A percentile compares a stretch with the other conserved stretches of the same genome.
phyloP scores from a whole-genome alignment of 2,888 invertebrate species.

The Parnassius smintheus region DNA sequence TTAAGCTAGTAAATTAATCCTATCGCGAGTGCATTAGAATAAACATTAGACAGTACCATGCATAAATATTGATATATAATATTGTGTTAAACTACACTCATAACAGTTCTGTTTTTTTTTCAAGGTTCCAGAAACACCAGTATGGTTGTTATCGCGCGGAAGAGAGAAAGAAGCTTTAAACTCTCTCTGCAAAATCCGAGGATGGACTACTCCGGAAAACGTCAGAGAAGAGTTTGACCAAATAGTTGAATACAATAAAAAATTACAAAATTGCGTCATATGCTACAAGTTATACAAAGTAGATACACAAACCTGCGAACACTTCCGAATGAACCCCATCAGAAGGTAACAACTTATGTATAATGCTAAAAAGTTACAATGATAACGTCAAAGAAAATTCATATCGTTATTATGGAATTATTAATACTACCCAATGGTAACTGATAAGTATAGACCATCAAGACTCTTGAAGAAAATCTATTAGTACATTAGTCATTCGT shows the following conservation, averaged over 20 bases:
- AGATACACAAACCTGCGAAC: constrained; percentile 51
- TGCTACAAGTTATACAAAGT: constrained; percentile 49
- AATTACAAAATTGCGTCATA: constrained; percentile 58
- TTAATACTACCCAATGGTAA: no score
- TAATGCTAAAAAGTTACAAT: no score
- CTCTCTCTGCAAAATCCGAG: constrained; percentile 77
- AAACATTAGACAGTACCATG: no score
- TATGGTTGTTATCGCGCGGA: constrained; percentile 77
- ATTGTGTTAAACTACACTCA: no score
- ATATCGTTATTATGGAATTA: no score
- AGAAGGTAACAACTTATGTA: constrained; percentile 44
- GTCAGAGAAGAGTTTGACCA: constrained; percentile 66
- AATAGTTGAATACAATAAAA: constrained; percentile 61
- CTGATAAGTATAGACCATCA: no score
- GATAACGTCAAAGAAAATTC: no score
- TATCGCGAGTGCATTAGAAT: no score
- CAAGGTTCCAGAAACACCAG: constrained; percentile 80
- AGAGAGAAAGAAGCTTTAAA: constrained; percentile 73
- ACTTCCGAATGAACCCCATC: constrained; percentile 54
- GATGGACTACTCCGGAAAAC: constrained; percentile 72
- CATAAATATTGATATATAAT: no score
- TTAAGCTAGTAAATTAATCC: no score
- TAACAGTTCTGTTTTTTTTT: neutral
- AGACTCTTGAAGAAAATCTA: no score
- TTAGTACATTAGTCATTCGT: no score